A percentile compares a stretch with the other conserved stretches of the same genome.
phyloP scores from a whole-genome alignment of 1,140 invertebrate species.

The Octopus sinensis region DNA sequence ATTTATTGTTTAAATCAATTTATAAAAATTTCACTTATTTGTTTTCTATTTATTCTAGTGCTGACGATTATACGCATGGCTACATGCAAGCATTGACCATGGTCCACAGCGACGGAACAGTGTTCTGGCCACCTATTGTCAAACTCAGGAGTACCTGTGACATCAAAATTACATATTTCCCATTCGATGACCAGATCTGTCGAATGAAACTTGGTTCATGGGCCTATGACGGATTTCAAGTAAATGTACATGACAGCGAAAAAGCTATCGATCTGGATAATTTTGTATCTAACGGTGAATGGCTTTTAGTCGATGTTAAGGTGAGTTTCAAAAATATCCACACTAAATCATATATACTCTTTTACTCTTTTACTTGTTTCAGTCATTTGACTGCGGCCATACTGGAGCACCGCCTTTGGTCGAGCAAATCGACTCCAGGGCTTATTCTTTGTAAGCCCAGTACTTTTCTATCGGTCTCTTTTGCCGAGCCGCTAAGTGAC shows the following conservation, averaged over 20 bases:
- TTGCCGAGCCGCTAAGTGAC: no score
- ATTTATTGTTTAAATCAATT: no score
- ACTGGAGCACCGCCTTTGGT: no score
- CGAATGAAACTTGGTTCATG: constrained; percentile 53
- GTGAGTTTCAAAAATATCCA: neutral
- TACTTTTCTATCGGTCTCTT: no score
- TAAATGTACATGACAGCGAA: constrained; percentile 63
- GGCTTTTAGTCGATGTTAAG: constrained; percentile 60
- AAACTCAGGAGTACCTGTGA: constrained; percentile 75
- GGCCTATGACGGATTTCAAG: constrained; percentile 57
- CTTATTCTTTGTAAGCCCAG: no score
- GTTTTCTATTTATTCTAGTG: constrained; percentile 47
- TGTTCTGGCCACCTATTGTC: constrained; percentile 55
- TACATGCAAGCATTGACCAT: constrained; percentile 60
- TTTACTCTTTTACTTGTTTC: no score
- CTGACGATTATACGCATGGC: constrained; percentile 62
- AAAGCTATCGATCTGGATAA: constrained; percentile 62
- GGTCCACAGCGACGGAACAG: constrained; percentile 37
- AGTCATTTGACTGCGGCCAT: no score
- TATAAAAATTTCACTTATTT: no score
- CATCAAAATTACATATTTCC: constrained; percentile 68
- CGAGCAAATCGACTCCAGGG: no score
- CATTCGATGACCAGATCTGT: constrained; percentile 55
- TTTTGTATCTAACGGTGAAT: constrained; percentile 65
- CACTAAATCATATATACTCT: neutral